phyloP scores from a whole-genome alignment of 2,113 vertebrate species.

The Xiphophorus couchianus region DNA sequence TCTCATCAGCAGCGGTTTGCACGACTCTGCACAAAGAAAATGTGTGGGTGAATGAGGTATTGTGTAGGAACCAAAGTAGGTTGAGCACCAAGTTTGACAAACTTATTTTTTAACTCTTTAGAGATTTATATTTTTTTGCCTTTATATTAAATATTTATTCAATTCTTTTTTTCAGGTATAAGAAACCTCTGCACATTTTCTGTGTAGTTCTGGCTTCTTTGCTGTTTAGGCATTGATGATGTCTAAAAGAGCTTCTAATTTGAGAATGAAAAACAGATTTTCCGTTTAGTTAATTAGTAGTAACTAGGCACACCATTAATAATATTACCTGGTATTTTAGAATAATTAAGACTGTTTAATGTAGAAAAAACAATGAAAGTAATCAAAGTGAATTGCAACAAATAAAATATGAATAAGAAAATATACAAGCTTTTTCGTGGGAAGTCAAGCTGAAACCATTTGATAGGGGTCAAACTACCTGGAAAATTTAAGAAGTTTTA shows the following conservation, averaged over 20 bases:
- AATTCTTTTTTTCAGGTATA: neutral
- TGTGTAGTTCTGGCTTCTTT: neutral
- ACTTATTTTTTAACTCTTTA: neutral
- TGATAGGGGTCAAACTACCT: too few species aligned
- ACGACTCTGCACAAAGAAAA: conserved; percentile 21
- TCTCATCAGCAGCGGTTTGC: conserved; percentile 28
- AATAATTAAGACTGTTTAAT: neutral
- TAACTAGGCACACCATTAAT: neutral
- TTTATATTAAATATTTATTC: neutral
- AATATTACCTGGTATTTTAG: neutral
- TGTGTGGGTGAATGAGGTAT: conserved; percentile 27
- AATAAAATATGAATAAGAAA: neutral
- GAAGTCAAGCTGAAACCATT: too few species aligned
- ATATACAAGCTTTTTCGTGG: too few species aligned
- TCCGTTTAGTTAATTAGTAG: neutral
- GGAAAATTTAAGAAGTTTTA: conserved; percentile 25
- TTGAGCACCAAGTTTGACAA: neutral
- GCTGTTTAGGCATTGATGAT: neutral
- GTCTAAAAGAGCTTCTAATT: neutral
- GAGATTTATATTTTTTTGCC: neutral
- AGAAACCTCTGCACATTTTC: neutral
- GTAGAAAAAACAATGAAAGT: neutral
- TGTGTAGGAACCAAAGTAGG: conserved; percentile 5
- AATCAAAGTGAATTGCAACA: neutral
- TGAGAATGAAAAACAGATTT: neutral